Conservation (phyloP, 2,113 vertebrate species). For the Martes martes region DNA sequence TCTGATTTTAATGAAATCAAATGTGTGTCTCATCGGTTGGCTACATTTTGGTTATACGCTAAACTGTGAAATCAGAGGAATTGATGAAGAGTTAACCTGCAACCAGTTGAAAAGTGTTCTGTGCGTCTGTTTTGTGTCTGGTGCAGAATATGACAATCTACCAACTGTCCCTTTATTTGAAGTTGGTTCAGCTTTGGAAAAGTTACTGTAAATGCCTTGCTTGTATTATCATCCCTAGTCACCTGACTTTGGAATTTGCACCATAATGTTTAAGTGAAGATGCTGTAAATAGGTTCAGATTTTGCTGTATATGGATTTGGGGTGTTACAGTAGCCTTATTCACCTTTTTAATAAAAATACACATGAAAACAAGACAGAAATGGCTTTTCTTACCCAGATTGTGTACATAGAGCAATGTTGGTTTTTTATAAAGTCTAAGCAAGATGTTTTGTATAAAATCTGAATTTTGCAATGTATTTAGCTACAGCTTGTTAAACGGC, state of each 20-base stretch:
- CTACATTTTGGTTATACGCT: slow-evolving; percentile 87
- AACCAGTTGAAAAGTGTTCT: slow-evolving; percentile 83
- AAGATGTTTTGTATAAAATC: slow-evolving; percentile 99
- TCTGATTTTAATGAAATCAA: slow-evolving; percentile 76
- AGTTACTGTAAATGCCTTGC: slow-evolving; percentile 99
- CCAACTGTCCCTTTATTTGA: slow-evolving; percentile 94
- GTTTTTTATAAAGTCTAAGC: slow-evolving; percentile 98
- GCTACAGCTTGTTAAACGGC: slow-evolving; percentile 98
- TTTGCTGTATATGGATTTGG: slow-evolving; percentile 97
- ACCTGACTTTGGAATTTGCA: slow-evolving; percentile 95
- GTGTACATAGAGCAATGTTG: slow-evolving; percentile 91
- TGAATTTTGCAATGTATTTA: slow-evolving; percentile 99
- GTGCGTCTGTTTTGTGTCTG: slow-evolving; percentile 91
- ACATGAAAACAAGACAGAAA: slow-evolving; percentile 87
- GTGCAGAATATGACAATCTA: slow-evolving; percentile 99
- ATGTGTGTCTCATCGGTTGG: slow-evolving; percentile 75
- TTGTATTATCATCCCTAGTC: slow-evolving; percentile 93
- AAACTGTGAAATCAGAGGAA: slow-evolving; percentile 90
- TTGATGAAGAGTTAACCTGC: slow-evolving; percentile 85
- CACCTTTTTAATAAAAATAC: slow-evolving; percentile 92
- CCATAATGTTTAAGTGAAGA: slow-evolving; percentile 95
- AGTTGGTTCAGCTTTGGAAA: slow-evolving; percentile 87
- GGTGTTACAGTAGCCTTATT: slow-evolving; percentile 99
- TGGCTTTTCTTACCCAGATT: slow-evolving; percentile 98
- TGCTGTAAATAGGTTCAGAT: slow-evolving; percentile 99